Evolutionary conservation across 2,888 invertebrate genomes (phyloP), one percentile per base, ranked within the genome.

Genomic region (Calameuta idolon): DNA sequence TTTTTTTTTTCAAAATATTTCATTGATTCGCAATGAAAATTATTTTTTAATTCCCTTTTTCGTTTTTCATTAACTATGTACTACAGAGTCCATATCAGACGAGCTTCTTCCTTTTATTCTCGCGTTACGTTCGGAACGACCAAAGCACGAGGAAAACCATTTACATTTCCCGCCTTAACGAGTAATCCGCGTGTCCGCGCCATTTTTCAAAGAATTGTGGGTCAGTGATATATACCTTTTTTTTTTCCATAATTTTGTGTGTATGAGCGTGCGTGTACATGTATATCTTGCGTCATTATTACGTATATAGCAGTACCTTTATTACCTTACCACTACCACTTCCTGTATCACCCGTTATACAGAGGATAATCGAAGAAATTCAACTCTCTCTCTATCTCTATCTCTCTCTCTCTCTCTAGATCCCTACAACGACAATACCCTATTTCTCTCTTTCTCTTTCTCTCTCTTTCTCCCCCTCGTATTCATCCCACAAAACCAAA

Each of bases 261-360:
- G 74, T 15, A 15, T 15, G 37, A 23, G 33, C 15, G 40, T 15
- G 40, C 40, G 40, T 40, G 4, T 40, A 40, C 40, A 40, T 40
- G 15, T 40, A 15, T 40, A 15, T 40, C 1, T 40, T 40, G 15
- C 40, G 40, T 40, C 15, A 40, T 40, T 5, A 15, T 40, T 40
- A 40, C 5, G 40, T 40, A 40, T 40, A 5, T 5, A 40, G 15
- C 15, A 40, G 40, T 15, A 40, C 40, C 84, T 84, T 83, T 80
- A 80, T 87, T 86, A 85, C 86, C 87, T 85, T 89, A 87, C 84
- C 87, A 89, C 83, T 88, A 84, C 84, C 86, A 87, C 82, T 80
- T 86, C 86, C 85, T 82, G 80, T 84, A 79, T 81, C 81, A 84
- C 79, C 81, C 82, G 34, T 40, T 40, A 5, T 40, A 40, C 40